Conservation (phyloP, 2,888 invertebrate species). For the Standfussiana lucernea region DNA sequence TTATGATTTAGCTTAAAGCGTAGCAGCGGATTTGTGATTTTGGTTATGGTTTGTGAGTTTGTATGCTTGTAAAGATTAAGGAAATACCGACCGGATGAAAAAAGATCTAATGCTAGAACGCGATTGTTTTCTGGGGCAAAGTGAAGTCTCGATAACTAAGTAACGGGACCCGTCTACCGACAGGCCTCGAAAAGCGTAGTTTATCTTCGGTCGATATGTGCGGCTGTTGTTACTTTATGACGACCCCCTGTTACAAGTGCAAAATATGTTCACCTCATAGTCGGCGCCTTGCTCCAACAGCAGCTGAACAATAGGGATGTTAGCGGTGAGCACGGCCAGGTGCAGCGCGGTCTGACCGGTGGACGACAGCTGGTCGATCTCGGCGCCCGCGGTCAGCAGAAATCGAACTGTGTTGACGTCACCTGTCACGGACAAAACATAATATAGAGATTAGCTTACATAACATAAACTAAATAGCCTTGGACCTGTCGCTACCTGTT, state of each 20-base stretch:
- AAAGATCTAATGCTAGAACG: no score
- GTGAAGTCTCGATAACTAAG: neutral
- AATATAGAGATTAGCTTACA: neutral
- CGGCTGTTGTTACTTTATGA: neutral
- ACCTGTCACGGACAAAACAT: conserved; percentile 69
- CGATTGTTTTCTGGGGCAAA: neutral
- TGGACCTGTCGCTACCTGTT: neutral
- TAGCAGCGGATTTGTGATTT: no score
- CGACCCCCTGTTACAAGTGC: neutral
- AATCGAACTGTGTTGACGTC: conserved; percentile 83
- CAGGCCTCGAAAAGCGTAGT: neutral
- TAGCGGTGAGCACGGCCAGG: conserved; percentile 82
- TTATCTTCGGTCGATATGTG: neutral
- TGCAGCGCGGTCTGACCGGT: conserved; percentile 88
- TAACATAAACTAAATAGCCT: neutral
- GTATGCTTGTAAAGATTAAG: no score
- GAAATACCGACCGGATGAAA: no score
- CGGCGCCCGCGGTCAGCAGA: conserved; percentile 86
- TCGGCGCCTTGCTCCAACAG: conserved; percentile 88
- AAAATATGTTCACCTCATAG: conserved; percentile 70
- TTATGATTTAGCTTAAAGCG: neutral
- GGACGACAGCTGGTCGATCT: conserved; percentile 81
- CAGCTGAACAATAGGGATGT: conserved; percentile 78
- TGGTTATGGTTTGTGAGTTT: no score
- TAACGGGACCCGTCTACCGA: neutral